Evolutionary conservation across 2,888 invertebrate genomes (phyloP).

Genomic region (Drosophila yooni): DNA sequence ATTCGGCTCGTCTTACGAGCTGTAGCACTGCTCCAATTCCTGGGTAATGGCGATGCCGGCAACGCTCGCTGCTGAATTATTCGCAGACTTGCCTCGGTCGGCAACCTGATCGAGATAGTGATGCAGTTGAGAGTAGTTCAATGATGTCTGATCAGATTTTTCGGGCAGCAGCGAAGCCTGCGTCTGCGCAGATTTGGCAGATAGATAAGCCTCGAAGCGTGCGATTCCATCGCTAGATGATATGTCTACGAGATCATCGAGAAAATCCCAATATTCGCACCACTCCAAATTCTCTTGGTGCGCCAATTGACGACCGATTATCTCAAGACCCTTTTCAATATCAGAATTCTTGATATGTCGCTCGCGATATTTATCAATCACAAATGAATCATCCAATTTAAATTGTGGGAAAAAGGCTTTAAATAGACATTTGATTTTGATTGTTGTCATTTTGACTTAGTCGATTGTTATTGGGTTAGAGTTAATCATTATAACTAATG

Average conservation of each 20-base stretch:
- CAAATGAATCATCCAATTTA: conserved; percentile 8
- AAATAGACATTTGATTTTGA: neutral
- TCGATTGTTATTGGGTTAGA: neutral
- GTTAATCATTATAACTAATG: neutral
- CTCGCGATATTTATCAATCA: conserved; percentile 80
- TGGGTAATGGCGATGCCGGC: conserved; percentile 55
- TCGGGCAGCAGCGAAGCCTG: conserved; percentile 27
- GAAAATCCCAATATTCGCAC: conserved; percentile 97
- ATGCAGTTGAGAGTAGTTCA: conserved; percentile 46
- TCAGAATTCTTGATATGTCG: conserved; percentile 88
- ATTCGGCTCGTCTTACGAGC: too few species aligned
- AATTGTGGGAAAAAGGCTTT: neutral
- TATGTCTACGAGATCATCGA: conserved; percentile 92
- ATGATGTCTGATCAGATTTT: conserved; percentile 33
- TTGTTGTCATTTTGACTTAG: neutral
- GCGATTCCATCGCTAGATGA: conserved; percentile 90
- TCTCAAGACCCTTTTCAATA: conserved; percentile 94
- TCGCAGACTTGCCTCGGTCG: conserved; percentile 19
- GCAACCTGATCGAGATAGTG: conserved; percentile 53
- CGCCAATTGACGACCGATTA: conserved; percentile 90
- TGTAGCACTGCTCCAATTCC: too few species aligned
- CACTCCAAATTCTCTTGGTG: conserved; percentile 91
- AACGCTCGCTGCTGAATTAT: neutral
- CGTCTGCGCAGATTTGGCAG: conserved; percentile 43
- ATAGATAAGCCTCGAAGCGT: conserved; percentile 90